These are phyloP conservation scores for Bubo scandiacus DNA, from an alignment of 2,113 vertebrate genomes.

Conservation along the genomic window DNA sequence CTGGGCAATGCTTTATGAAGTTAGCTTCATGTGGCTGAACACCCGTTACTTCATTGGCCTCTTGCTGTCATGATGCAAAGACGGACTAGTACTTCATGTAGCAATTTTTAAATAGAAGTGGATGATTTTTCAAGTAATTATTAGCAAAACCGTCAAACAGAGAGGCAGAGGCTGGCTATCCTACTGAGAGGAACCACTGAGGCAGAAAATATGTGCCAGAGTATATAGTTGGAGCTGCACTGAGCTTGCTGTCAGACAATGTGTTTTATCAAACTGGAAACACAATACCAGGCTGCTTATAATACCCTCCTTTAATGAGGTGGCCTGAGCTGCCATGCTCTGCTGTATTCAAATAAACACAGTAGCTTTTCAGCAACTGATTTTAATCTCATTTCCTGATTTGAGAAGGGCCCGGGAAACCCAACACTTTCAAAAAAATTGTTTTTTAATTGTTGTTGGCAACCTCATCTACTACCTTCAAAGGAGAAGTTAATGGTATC, in stretches of 20 bases:
- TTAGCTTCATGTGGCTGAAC: slow-evolving; percentile 64
- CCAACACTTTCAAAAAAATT: slow-evolving; percentile 22
- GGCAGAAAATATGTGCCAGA: slow-evolving; percentile 60
- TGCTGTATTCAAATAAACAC: slow-evolving; percentile 52
- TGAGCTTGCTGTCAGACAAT: slow-evolving; percentile 57
- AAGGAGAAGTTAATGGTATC: slow-evolving; percentile 48
- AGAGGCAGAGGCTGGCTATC: slow-evolving; percentile 61
- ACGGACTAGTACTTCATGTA: slow-evolving; percentile 58
- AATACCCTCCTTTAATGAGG: slow-evolving; percentile 56
- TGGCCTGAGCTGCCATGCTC: neutral
- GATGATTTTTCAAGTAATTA: slow-evolving; percentile 73
- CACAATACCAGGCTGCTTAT: slow-evolving; percentile 42
- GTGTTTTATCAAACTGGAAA: slow-evolving; percentile 39
- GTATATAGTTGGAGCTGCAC: slow-evolving; percentile 13
- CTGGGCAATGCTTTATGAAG: slow-evolving; percentile 70
- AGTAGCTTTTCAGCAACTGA: slow-evolving; percentile 42
- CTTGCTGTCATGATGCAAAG: slow-evolving; percentile 63
- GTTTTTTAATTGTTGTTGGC: slow-evolving; percentile 56
- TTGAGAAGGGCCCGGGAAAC: slow-evolving; percentile 34
- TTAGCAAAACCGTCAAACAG: slow-evolving; percentile 70
- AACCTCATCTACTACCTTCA: slow-evolving; percentile 49
- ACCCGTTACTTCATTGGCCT: slow-evolving; percentile 62
- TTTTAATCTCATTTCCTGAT: slow-evolving; percentile 60
- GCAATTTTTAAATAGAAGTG: slow-evolving; percentile 69
- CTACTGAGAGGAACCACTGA: slow-evolving; percentile 69